Evolutionary conservation across 1,140 invertebrate species (phyloP).

Genomic region (Eriosoma lanigerum): DNA sequence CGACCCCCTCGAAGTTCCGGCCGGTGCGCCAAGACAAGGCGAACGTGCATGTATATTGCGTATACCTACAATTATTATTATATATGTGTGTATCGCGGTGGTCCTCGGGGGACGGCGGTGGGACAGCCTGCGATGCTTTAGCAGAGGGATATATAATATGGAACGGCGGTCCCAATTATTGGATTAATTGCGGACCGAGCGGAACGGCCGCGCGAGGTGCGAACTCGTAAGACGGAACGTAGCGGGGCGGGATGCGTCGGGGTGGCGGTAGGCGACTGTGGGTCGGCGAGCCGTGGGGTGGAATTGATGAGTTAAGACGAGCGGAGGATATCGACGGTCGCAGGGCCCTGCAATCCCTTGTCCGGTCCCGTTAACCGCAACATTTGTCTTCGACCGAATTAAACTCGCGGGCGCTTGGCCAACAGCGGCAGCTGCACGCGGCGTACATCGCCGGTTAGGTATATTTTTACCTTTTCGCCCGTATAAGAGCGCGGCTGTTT

Average conservation of each 20-base stretch:
- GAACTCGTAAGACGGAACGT: neutral
- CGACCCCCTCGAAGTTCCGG: neutral
- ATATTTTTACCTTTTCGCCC: slow-evolving; percentile 3
- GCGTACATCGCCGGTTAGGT: neutral
- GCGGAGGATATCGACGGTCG: neutral
- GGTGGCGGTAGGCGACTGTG: neutral
- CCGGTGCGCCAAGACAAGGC: neutral
- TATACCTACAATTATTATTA: slow-evolving; percentile 36
- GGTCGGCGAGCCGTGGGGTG: neutral
- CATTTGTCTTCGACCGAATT: slow-evolving; percentile 47
- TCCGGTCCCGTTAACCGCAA: slow-evolving; percentile 48
- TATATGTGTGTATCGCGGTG: neutral
- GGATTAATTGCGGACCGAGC: slow-evolving; percentile 40
- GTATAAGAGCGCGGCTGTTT: slow-evolving; percentile 11
- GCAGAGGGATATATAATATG: neutral
- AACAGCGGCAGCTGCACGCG: neutral
- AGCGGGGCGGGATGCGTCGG: too few species aligned
- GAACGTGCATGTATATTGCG: neutral
- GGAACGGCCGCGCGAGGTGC: slow-evolving; percentile 31
- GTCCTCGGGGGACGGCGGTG: slow-evolving; percentile 21
- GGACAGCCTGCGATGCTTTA: neutral
- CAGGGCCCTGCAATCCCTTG: neutral
- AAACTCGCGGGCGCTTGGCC: neutral
- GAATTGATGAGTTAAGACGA: slow-evolving; percentile 41
- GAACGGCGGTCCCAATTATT: slow-evolving; percentile 37